Evolutionary conservation across 2,797 vertebrate genomes (phyloP).

Genomic region (Pogonophryne albipinna): DNA sequence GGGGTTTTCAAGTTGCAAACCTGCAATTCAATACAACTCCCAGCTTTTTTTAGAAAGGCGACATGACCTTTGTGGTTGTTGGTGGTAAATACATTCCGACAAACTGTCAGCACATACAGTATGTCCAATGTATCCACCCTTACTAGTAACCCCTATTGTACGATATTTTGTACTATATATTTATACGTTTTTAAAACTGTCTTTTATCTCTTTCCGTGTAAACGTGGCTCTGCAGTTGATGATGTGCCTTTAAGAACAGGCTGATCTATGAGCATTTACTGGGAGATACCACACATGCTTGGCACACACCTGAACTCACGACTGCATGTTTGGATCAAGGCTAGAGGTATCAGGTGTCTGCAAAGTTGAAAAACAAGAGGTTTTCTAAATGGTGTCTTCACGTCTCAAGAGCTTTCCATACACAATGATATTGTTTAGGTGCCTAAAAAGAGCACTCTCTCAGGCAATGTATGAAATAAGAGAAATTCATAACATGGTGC

Average conservation of each 20-base stretch:
- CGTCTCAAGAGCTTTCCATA: not conserved
- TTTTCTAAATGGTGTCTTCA: not conserved
- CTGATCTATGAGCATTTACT: conserved; percentile 53
- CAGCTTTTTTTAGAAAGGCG: not conserved
- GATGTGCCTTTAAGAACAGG: conserved; percentile 33
- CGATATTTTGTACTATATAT: not conserved
- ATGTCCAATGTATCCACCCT: not conserved
- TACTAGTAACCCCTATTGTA: not conserved
- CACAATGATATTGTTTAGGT: not conserved
- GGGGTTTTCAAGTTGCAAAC: conserved; percentile 32
- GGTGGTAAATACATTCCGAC: not conserved
- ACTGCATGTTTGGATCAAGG: conserved; percentile 57
- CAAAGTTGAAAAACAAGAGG: conserved; percentile 26
- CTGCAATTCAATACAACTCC: not conserved
- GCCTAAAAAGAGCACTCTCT: not conserved
- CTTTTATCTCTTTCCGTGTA: conserved; percentile 11
- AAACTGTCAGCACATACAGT: not conserved
- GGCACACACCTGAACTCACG: conserved; percentile 51
- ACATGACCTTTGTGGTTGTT: conserved; percentile 3
- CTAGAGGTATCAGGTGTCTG: conserved; percentile 42
- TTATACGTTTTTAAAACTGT: not conserved
- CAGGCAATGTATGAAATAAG: not conserved
- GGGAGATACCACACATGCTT: conserved; percentile 52
- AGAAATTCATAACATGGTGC: not conserved
- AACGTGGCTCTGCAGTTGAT: not conserved